Evolutionary conservation across 1,140 invertebrate genomes (phyloP).

Genomic region (Pseudomyrmex cubaensis): DNA sequence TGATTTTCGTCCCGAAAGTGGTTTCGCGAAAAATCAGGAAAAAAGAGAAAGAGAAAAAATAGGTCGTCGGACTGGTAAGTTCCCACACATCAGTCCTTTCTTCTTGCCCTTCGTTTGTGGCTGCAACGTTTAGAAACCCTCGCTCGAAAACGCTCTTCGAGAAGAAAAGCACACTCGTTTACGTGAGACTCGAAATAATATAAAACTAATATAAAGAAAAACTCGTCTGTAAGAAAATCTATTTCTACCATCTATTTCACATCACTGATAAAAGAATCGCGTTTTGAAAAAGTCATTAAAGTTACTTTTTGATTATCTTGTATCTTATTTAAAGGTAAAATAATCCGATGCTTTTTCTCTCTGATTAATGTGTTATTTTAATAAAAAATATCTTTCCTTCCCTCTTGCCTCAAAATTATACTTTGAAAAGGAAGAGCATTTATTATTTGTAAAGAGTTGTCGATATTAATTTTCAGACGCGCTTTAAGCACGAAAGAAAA

Average conservation of each 20-base stretch:
- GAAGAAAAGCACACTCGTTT: slow-evolving; percentile 53
- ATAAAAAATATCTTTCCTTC: too few relatives aligned
- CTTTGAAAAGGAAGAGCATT: too few relatives aligned
- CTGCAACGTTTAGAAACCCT: neutral
- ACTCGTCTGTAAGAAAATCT: neutral
- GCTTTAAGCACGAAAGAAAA: too few relatives aligned
- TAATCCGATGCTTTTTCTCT: too few relatives aligned
- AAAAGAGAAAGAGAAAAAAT: slow-evolving; percentile 2
- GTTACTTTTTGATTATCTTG: neutral
- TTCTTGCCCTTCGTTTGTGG: slow-evolving; percentile 16
- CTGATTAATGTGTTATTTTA: too few relatives aligned
- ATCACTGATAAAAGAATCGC: slow-evolving; percentile 6
- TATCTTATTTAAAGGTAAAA: too few relatives aligned
- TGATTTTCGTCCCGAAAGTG: slow-evolving; percentile 27
- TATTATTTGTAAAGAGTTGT: too few relatives aligned
- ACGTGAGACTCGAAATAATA: slow-evolving; percentile 22
- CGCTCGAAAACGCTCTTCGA: slow-evolving; percentile 9
- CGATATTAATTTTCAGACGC: too few relatives aligned
- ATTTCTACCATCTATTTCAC: slow-evolving; percentile 3
- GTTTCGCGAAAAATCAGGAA: neutral
- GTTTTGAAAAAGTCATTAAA: neutral
- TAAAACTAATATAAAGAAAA: slow-evolving; percentile 32
- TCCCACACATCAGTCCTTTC: slow-evolving; percentile 33
- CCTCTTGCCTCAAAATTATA: too few relatives aligned
- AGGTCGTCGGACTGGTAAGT: slow-evolving; percentile 30